Base-by-base conservation (phyloP, 2,888 invertebrate genomes). In the Pheosia tremula region DNA sequence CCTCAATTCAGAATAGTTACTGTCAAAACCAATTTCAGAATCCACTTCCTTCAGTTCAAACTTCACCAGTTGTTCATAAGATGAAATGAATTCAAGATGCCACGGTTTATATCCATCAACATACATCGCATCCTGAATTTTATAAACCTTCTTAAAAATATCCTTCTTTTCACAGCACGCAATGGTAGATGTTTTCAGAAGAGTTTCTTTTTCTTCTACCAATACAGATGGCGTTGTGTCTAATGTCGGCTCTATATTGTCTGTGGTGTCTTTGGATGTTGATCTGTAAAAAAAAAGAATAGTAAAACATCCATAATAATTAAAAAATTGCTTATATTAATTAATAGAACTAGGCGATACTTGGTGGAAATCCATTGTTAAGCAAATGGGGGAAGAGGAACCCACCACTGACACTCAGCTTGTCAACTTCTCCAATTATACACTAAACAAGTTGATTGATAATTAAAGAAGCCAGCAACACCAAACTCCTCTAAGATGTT, bases 11-110 rank as follows among this genome's bases (percentile, higher is more conserved):
- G n/a, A 4, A 47, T 4, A 47, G 6, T 47, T 11, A n/a, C n/a
- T n/a, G 5, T 47, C 47, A 47, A 11, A 4, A n/a, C n/a, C 9
- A 0, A 4, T 47, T 47, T n/a, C 4, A 9, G 43, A 43, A 43
- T 56, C 56, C 4, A 56, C 56, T 13, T 56, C 43, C 37, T 47
- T 37, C 53, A 53, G 38, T 37, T 11, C 37, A 53, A 53, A 53
- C 37, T 53, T 37, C 5, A 53, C 37, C 37, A 53, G 38, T 37
- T 53, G 37, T 3, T 53, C 10, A 37, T 11, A 5, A 52, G 9
- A 11, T 11, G 10, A 38, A 9, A 37, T 10, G 9, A 37, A 53
- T 24, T n/a, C 50, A 37, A 7, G 6, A 13, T 36, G 36, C 7
- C 10, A 5, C 3, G 13, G 24, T 24, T 24, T 50, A 24, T 8